These are phyloP conservation scores for Octonoba sinensis DNA, from an alignment of 2,888 invertebrate species.

Conservation along the genomic window DNA sequence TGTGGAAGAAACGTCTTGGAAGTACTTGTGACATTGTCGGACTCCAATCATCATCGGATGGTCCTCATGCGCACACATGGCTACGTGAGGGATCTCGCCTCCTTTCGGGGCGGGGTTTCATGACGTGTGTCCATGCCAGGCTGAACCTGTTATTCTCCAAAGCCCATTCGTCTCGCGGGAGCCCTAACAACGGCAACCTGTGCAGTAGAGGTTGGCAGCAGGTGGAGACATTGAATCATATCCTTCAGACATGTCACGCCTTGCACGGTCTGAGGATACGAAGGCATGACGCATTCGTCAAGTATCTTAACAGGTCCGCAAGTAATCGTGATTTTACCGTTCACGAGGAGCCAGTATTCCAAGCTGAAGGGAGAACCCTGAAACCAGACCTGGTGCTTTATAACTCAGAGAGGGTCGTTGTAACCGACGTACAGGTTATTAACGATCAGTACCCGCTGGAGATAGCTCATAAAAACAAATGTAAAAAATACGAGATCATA, in stretches of 20 bases:
- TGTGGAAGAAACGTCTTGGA: too few relatives aligned
- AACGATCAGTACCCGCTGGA: constrained; percentile 4
- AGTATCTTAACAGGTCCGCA: background rate
- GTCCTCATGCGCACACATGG: too few relatives aligned
- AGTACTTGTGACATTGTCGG: too few relatives aligned
- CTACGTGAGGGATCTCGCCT: too few relatives aligned
- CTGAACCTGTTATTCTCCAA: too few relatives aligned
- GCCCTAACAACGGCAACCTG: too few relatives aligned
- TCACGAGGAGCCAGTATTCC: background rate
- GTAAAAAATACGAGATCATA: background rate
- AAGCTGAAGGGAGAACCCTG: background rate
- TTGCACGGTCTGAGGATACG: background rate
- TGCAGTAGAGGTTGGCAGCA: too few relatives aligned
- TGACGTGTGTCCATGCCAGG: too few relatives aligned
- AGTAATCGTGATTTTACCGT: background rate
- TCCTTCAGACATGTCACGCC: background rate
- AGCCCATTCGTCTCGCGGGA: too few relatives aligned
- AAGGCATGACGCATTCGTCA: background rate
- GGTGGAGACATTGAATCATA: background rate
- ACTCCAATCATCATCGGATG: too few relatives aligned
- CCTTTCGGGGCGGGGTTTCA: too few relatives aligned
- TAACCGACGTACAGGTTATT: too few relatives aligned
- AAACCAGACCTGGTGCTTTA: background rate
- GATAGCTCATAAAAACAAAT: background rate
- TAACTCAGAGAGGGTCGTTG: background rate